Percentiles rank a stretch among this genome's conserved stretches.
phyloP scores from a whole-genome alignment of 2,797 vertebrate genomes.

The Adrianichthys oophorus region DNA sequence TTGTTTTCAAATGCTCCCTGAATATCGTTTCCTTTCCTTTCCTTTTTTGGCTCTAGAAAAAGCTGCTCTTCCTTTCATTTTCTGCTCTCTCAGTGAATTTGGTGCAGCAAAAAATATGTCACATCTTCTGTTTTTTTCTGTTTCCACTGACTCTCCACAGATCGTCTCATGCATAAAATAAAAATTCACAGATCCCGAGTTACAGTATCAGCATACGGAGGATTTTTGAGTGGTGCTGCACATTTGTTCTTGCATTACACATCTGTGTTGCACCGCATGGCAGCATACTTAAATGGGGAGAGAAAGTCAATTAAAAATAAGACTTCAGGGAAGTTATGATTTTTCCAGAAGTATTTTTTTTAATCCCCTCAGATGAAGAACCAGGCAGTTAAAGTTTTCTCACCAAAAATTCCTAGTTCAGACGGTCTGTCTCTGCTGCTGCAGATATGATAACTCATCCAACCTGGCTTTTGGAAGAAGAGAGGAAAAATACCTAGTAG shows the following conservation, averaged over 20 bases:
- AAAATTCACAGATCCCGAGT: constrained; percentile 14
- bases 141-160: not conserved
- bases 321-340: constrained; percentile 9
- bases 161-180: constrained; percentile 23
- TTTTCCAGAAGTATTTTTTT: constrained; percentile 4
- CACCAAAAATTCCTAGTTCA: constrained; percentile 44
- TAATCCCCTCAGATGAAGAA: constrained; percentile 6
- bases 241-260: constrained; percentile 16
- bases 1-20: constrained; percentile 6
- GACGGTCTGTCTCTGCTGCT: constrained; percentile 51
- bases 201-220: constrained; percentile 2
- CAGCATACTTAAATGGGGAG: not conserved
- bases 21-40: constrained; percentile 3
- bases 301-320: not conserved
- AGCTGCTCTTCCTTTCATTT: not conserved
- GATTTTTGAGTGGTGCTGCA: constrained; percentile 13
- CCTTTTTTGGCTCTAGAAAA: not conserved
- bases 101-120: not conserved
- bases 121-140: constrained; percentile 5
- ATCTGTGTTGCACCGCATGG: not conserved
- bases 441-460: constrained; percentile 54
- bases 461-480: constrained; percentile 35
- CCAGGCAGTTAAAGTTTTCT: not conserved
- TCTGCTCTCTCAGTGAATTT: not conserved
- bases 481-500: constrained; percentile 30